phyloP scores from a whole-genome alignment of 2,888 invertebrate genomes.

The Himalopsyche tibetana region DNA sequence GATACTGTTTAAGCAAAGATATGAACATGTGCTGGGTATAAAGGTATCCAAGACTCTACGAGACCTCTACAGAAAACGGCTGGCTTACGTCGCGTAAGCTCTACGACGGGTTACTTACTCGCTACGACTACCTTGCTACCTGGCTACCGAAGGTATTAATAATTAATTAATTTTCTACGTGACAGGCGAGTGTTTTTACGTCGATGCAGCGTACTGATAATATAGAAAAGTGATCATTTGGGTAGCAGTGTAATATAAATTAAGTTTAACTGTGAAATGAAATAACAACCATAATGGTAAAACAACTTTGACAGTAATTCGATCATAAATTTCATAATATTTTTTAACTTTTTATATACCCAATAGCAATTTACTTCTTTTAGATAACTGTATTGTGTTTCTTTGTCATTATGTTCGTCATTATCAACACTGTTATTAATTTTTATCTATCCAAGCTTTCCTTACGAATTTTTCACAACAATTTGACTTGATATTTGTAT shows the following conservation, averaged over 20 bases:
- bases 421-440: too few relatives aligned
- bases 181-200: constrained; percentile 32
- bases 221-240: neutral
- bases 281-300: neutral
- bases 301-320: neutral
- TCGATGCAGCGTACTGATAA: constrained; percentile 32
- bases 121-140: constrained; percentile 13
- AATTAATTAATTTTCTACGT: constrained; percentile 37
- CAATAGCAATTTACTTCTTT: too few relatives aligned
- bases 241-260: neutral
- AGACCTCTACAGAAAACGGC: constrained; percentile 13
- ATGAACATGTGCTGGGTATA: neutral
- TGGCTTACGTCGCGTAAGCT: constrained; percentile 21
- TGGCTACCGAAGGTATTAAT: constrained; percentile 18
- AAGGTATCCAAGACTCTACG: neutral
- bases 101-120: constrained; percentile 38
- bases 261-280: neutral
- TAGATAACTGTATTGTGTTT: too few relatives aligned
- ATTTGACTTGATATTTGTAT: too few relatives aligned
- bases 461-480: too few relatives aligned
- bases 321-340: too few relatives aligned
- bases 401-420: too few relatives aligned
- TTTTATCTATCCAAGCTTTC: too few relatives aligned
- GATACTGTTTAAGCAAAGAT: constrained; percentile 4
- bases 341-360: too few relatives aligned